Conservation (phyloP, 1,140 invertebrate species). For the Danaus plexippus region DNA sequence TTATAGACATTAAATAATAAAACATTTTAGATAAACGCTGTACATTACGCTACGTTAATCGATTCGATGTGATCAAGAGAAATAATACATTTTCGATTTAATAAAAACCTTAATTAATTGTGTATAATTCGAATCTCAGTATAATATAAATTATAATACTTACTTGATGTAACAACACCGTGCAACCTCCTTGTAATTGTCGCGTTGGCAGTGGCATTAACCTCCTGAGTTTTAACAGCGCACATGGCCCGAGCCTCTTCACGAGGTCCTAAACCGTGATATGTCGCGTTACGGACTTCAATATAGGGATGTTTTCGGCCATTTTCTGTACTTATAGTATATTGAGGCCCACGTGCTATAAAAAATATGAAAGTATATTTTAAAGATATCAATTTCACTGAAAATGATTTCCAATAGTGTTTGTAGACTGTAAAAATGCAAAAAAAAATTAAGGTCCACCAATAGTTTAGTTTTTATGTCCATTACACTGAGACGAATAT, state of each 20-base stretch:
- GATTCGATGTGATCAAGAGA: too few species aligned
- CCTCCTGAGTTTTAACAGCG: conserved; percentile 67
- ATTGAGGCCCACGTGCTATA: conserved; percentile 40
- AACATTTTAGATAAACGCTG: too few species aligned
- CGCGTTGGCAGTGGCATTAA: conserved; percentile 72
- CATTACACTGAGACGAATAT: too few species aligned
- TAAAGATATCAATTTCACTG: too few species aligned
- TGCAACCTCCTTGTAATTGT: conserved; percentile 71
- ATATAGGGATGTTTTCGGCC: conserved; percentile 37
- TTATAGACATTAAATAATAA: too few species aligned
- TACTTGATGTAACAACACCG: conserved; percentile 71
- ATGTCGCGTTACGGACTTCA: conserved; percentile 29
- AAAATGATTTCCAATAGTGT: too few species aligned
- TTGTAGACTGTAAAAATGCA: too few species aligned
- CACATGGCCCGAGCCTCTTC: conserved; percentile 69
- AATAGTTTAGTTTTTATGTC: too few species aligned
- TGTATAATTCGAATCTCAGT: neutral
- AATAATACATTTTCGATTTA: too few species aligned
- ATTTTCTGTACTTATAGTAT: conserved; percentile 30
- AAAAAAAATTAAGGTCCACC: too few species aligned
- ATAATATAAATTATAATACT: conserved; percentile 21
- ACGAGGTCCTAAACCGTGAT: conserved; percentile 26
- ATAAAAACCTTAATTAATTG: too few species aligned
- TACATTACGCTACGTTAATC: too few species aligned
- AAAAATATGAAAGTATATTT: neutral